phyloP scores from a whole-genome alignment of 1,140 invertebrate genomes.

The Drosophila oshimai region DNA sequence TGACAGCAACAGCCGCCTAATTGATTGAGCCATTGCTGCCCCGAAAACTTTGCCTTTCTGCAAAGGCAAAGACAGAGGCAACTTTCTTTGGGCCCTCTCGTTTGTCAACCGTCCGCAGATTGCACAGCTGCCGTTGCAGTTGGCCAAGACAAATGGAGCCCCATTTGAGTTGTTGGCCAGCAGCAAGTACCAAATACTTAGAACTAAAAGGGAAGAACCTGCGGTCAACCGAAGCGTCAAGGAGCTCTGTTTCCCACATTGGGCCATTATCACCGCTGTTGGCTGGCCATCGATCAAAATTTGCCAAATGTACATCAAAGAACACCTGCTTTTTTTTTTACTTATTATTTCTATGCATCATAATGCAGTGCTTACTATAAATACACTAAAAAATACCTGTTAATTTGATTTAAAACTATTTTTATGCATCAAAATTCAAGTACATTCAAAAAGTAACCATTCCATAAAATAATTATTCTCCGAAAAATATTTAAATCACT shows the following conservation, averaged over 20 bases:
- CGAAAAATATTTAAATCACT: too few relatives aligned
- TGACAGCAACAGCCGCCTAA: constrained; percentile 71
- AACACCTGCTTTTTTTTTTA: too few relatives aligned
- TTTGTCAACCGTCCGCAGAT: constrained; percentile 33
- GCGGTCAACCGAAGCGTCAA: not conserved
- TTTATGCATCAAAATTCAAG: too few relatives aligned
- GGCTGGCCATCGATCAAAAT: not conserved
- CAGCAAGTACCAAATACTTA: not conserved
- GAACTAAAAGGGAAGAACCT: not conserved
- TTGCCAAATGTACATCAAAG: too few relatives aligned
- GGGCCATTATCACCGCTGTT: not conserved
- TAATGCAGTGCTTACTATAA: too few relatives aligned
- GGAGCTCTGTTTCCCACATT: not conserved
- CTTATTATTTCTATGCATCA: too few relatives aligned
- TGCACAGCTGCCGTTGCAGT: constrained; percentile 42
- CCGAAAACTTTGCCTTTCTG: constrained; percentile 19
- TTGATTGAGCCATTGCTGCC: constrained; percentile 69
- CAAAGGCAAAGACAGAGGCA: too few relatives aligned
- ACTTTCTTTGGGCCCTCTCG: constrained; percentile 16
- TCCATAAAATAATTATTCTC: too few relatives aligned
- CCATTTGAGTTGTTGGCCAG: constrained; percentile 45
- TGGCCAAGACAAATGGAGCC: constrained; percentile 61
- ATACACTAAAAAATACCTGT: too few relatives aligned
- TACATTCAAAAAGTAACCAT: too few relatives aligned
- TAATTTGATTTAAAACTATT: too few relatives aligned